Conservation (phyloP, 2,113 vertebrate species). For the Aix galericulata region DNA sequence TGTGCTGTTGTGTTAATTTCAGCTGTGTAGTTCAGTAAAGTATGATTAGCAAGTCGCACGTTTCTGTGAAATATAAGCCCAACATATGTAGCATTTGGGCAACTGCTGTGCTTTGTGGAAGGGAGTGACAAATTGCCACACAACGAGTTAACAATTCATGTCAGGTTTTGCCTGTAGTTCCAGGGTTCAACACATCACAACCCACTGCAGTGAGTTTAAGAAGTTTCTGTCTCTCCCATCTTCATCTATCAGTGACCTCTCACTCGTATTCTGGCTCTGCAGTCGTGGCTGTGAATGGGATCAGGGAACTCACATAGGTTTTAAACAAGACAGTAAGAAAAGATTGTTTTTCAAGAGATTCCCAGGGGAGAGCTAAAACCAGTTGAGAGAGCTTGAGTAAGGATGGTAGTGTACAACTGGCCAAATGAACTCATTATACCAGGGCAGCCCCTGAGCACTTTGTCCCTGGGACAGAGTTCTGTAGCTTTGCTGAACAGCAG, state of each 20-base stretch:
- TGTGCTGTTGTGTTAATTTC: not conserved
- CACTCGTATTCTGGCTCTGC: not conserved
- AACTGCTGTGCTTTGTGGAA: not conserved
- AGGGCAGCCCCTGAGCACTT: not conserved
- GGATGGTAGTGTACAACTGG: not conserved
- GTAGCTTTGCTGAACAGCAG: not conserved
- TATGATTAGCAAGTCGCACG: not conserved
- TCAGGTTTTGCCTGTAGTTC: not conserved
- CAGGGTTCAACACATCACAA: not conserved
- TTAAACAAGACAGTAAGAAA: not conserved
- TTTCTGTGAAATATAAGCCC: not conserved
- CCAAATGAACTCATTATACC: not conserved
- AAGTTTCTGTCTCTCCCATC: not conserved
- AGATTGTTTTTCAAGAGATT: not conserved
- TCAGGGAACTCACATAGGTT: not conserved
- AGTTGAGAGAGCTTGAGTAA: not conserved
- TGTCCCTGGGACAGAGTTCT: not conserved
- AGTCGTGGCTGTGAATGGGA: not conserved
- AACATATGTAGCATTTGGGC: not conserved
- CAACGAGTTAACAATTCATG: not conserved
- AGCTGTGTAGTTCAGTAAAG: not conserved
- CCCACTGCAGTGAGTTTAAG: not conserved
- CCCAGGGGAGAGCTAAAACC: not conserved
- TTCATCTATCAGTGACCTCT: not conserved
- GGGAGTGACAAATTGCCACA: accelerated